These are phyloP conservation scores for Agelastica alni DNA, from an alignment of 2,888 invertebrate genomes.

Conservation along the genomic window DNA sequence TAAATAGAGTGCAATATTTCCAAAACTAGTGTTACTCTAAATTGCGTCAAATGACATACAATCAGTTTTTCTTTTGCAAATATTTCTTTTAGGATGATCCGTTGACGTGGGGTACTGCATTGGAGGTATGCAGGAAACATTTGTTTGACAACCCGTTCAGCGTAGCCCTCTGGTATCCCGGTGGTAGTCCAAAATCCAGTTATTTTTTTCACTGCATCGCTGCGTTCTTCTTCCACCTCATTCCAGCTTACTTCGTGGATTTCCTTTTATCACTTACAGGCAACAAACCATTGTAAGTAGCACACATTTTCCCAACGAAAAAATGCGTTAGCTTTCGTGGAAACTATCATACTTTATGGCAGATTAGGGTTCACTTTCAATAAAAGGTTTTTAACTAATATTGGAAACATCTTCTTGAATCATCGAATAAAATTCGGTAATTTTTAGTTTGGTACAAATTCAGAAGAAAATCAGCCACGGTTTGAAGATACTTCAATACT, in stretches of 20 bases:
- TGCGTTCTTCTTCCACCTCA: constrained; percentile 71
- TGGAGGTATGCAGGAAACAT: constrained; percentile 67
- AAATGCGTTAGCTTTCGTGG: no score
- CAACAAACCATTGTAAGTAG: constrained; percentile 77
- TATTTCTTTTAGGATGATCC: constrained; percentile 64
- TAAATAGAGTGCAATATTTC: no score
- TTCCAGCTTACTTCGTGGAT: constrained; percentile 81
- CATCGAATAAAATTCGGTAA: no score
- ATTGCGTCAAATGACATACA: no score
- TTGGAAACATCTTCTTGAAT: no score
- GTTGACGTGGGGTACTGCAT: constrained; percentile 82
- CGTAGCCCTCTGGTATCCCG: constrained; percentile 78
- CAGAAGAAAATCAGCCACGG: constrained; percentile 68
- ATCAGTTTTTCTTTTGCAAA: no score
- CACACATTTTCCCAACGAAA: no score
- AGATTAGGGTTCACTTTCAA: no score
- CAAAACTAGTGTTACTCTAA: no score
- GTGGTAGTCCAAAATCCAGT: constrained; percentile 72
- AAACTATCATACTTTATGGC: no score
- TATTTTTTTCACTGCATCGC: constrained; percentile 68
- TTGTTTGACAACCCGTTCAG: constrained; percentile 75
- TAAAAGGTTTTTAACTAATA: no score
- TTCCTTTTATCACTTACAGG: constrained; percentile 67
- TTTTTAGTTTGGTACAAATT: constrained; percentile 66
- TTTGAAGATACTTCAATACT: constrained; percentile 72